Evolutionary conservation across 2,888 invertebrate species (phyloP), one percentile per base, ranked within the genome.

Genomic region (Zaprionus bogoriensis): DNA sequence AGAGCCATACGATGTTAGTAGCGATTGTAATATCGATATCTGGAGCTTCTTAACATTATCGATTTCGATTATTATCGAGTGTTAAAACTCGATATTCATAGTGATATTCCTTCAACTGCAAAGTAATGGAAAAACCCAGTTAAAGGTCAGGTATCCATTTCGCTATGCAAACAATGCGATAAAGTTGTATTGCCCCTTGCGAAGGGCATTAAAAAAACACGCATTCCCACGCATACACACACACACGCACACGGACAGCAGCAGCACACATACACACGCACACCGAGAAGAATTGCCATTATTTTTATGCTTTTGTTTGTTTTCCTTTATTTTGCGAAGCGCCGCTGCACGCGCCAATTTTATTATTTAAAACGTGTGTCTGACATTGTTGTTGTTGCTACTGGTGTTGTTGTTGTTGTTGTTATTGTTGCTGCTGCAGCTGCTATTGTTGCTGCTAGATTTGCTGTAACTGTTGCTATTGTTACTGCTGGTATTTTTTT

Each of bases 321-420:
- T 58, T 22, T 20, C 38, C 10, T 47, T 51, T 48, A 39, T 64
- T 69, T 60, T 32, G 44, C 36, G 44, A 28, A 57, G 41, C 50
- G 20, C 22, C 44, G 52, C 45, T 53, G 50, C 42, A 57, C 45
- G 52, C 63, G 53, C 48, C 64, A 61, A 54, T 65, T 73, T 76
- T 72, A 73, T 66, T 73, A 62, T 76, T 76, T 66, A 65, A 77
- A 71, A 67, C 67, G 79, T 80, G 81, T 80, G 60, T 66, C 66
- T 50, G 50, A 53, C 74, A 72, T 58, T 57, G 72, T 62, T 63
- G 39, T 63, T 78, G 42, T 22, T 62, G 12, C 23, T 57, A 42
- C 39, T 60, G 47, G 39, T 60, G 55, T 17, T 71, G 41, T n/a
- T 27, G 27, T 3, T 57, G 20, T n/a, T 46, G 39, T 1, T n/a